Evolutionary conservation across 2,888 invertebrate species (phyloP).

Genomic region (Anticlea derivata): DNA sequence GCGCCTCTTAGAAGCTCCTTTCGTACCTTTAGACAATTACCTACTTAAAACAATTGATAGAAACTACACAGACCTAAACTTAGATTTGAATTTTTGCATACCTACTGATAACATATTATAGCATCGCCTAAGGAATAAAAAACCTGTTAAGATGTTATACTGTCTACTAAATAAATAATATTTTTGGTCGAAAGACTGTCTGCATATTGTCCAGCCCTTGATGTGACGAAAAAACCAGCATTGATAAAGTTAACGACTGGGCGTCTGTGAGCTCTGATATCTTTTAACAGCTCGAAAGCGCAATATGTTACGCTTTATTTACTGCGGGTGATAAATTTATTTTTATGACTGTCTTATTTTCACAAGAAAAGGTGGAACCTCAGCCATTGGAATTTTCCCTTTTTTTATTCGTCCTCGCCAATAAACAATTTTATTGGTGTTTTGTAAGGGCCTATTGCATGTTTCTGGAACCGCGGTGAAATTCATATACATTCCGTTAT

Average conservation of each 20-base stretch:
- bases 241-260: slow-evolving; percentile 54
- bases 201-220: background rate
- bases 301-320: slow-evolving; percentile 77
- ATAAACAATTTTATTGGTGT: slow-evolving; percentile 72
- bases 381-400: slow-evolving; percentile 55
- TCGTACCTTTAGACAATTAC: no score
- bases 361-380: slow-evolving; percentile 58
- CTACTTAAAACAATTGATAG: no score
- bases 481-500: background rate
- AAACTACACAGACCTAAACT: no score
- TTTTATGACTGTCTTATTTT: slow-evolving; percentile 78
- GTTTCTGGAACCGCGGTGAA: slow-evolving; percentile 1
- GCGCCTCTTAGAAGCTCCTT: no score
- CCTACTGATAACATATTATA: no score
- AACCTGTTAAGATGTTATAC: no score
- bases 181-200: background rate
- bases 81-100: no score
- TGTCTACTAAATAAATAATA: no score
- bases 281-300: slow-evolving; percentile 63
- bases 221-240: slow-evolving; percentile 34
- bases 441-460: slow-evolving; percentile 10
- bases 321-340: slow-evolving; percentile 72
- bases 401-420: slow-evolving; percentile 52
- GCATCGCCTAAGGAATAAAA: no score
- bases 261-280: slow-evolving; percentile 53